Evolutionary conservation across 2,888 invertebrate genomes (phyloP).

Genomic region (Pandemis cinnamomeana): DNA sequence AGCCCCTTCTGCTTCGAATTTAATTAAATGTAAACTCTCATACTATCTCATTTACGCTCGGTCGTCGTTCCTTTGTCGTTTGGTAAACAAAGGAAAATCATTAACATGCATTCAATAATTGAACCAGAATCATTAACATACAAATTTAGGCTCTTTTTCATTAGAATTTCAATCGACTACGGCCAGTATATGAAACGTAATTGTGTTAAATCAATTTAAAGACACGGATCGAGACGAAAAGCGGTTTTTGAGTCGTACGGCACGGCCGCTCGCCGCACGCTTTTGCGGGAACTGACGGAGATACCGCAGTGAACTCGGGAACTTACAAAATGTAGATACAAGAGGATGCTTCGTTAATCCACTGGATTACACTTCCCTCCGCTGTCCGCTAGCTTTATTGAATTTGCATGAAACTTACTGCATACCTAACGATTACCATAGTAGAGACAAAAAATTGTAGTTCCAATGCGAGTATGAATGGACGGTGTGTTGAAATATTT

Average conservation of each 20-base stretch:
- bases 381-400: slow-evolving; percentile 8
- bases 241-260: background rate
- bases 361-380: background rate
- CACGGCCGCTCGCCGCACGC: background rate
- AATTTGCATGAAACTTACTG: slow-evolving; percentile 15
- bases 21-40: background rate
- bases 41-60: background rate
- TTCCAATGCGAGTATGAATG: background rate
- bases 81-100: slow-evolving; percentile 39
- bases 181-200: background rate
- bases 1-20: background rate
- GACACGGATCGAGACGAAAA: background rate
- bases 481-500: background rate
- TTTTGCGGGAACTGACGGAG: slow-evolving; percentile 2
- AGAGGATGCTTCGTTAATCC: slow-evolving; percentile 2
- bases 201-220: background rate
- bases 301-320: background rate
- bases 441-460: background rate
- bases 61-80: slow-evolving; percentile 11
- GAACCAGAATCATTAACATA: background rate
- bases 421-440: background rate
- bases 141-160: background rate
- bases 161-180: background rate
- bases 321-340: background rate
- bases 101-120: slow-evolving; percentile 12